These are phyloP conservation scores for Echinops telfairi DNA, from an alignment of 2,113 vertebrate species.

Conservation along the genomic window DNA sequence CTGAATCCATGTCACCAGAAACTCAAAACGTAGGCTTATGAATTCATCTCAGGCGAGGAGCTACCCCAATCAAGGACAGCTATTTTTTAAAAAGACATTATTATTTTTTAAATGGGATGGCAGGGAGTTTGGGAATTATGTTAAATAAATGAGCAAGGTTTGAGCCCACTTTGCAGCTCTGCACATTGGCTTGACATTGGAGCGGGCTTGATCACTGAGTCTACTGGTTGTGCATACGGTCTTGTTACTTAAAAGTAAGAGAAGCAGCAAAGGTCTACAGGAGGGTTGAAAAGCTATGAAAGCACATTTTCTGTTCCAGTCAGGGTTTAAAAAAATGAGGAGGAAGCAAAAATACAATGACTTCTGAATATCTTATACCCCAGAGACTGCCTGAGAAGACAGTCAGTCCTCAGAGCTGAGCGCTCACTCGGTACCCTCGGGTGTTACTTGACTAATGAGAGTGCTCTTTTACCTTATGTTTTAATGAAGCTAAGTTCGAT, in stretches of 20 bases:
- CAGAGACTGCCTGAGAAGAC: background rate
- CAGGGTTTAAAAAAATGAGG: conserved; percentile 25
- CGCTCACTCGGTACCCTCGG: background rate
- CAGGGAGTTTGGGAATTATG: background rate
- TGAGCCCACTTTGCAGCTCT: conserved; percentile 19
- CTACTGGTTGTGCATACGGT: background rate
- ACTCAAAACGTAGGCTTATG: background rate
- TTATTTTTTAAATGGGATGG: background rate
- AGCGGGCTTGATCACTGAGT: conserved; percentile 67
- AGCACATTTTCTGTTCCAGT: conserved; percentile 65
- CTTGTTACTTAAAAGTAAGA: conserved; percentile 16
- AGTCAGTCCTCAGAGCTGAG: background rate
- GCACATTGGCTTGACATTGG: background rate
- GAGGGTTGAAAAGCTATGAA: conserved; percentile 60
- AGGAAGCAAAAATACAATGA: conserved; percentile 28
- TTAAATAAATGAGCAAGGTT: conserved; percentile 37
- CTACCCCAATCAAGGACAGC: background rate
- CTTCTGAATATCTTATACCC: conserved; percentile 32
- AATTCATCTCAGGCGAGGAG: background rate
- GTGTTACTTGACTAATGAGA: conserved; percentile 27
- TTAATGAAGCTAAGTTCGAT: background rate
- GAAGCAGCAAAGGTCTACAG: background rate
- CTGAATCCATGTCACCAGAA: background rate
- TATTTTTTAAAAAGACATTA: background rate
- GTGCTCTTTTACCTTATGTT: background rate